Evolutionary conservation across 2,888 invertebrate genomes (phyloP).

Genomic region (Electrophaes corylata): DNA sequence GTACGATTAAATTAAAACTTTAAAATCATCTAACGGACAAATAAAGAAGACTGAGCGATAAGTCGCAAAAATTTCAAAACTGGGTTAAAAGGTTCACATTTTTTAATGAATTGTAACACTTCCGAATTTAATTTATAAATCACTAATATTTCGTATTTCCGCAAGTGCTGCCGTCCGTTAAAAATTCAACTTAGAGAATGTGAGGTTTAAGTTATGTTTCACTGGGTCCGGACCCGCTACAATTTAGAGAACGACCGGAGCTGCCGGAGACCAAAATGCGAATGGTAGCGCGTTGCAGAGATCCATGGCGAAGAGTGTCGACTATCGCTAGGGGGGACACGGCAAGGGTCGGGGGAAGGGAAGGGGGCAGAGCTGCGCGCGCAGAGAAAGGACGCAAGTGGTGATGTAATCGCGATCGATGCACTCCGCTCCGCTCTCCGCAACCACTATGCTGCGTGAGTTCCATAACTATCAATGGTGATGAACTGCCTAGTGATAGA

Average conservation of each 20-base stretch:
- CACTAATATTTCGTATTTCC: slow-evolving; percentile 52
- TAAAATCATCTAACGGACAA: slow-evolving; percentile 9
- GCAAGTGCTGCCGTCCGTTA: slow-evolving; percentile 45
- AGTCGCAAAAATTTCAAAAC: slow-evolving; percentile 57
- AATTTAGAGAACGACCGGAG: slow-evolving; percentile 58
- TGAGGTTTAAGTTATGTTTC: slow-evolving; percentile 64
- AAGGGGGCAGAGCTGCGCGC: slow-evolving; percentile 69
- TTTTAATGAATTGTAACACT: slow-evolving; percentile 51
- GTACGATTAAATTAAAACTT: slow-evolving; percentile 8
- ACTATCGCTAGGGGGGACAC: slow-evolving; percentile 59
- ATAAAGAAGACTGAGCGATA: not conserved
- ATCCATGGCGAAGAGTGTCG: slow-evolving; percentile 63
- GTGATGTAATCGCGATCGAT: slow-evolving; percentile 84
- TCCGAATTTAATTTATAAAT: slow-evolving; percentile 45
- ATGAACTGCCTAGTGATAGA: slow-evolving; percentile 16
- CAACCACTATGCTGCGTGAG: slow-evolving; percentile 51
- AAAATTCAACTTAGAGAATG: slow-evolving; percentile 54
- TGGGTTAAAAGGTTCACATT: slow-evolving; percentile 72
- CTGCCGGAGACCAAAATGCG: slow-evolving; percentile 71
- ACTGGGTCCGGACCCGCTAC: slow-evolving; percentile 50
- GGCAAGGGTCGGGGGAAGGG: slow-evolving; percentile 50
- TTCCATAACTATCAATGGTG: slow-evolving; percentile 29
- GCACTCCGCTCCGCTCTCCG: slow-evolving; percentile 65
- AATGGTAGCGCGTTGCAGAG: slow-evolving; percentile 70
- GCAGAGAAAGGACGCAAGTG: slow-evolving; percentile 81